Evolutionary conservation across 2,888 invertebrate species (phyloP), one percentile per base, ranked within the genome.

Genomic region (Monopis laevigella): DNA sequence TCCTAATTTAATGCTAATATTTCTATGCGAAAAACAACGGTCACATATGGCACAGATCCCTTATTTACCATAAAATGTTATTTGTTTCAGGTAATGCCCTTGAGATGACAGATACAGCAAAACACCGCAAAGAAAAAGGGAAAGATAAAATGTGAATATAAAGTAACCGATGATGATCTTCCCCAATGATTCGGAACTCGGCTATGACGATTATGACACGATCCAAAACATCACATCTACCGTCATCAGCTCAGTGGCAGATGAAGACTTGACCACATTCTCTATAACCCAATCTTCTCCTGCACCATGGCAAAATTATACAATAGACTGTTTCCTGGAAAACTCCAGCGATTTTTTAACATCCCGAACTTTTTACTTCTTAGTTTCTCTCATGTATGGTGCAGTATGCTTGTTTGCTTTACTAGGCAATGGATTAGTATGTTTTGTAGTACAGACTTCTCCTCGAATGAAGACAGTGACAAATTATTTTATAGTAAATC

Each of bases 391-490:
- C 27, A 83, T 90, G 71, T 92, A 92, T 69, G 83, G 84, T 45
- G 74, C 84, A 24, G 86, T 92, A 44, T 90, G 92, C 54, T 61
- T 90, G 10, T 77, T 88, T 32, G 88, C 91, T 0, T 65, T 92
- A 8, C 53, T 87, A 4, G 92, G 92, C 11, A 92, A 92, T 57
- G 88, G 88, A 39, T 82, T 89, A 36, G 93, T 96, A 14, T 93
- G 93, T 64, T 94, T 91, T 64, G 90, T 95, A 16, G 93, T 96
- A 1, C 82, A 90, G 48, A 86, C 88, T 2, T 89, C 90, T 10
- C 89, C 92, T 1, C 84, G 92, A 27, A 95, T 96, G 94, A 86
- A 91, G 54, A 95, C 94, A 0, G 93, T 96, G 2, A 96, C 96
- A 29, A 96, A 96, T 67, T 93, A 87, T 67, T 95, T 96, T 65